Evolutionary conservation across 2,113 vertebrate species (phyloP), one percentile per base, ranked within the genome.

Genomic region (Pygoscelis antarcticus): DNA sequence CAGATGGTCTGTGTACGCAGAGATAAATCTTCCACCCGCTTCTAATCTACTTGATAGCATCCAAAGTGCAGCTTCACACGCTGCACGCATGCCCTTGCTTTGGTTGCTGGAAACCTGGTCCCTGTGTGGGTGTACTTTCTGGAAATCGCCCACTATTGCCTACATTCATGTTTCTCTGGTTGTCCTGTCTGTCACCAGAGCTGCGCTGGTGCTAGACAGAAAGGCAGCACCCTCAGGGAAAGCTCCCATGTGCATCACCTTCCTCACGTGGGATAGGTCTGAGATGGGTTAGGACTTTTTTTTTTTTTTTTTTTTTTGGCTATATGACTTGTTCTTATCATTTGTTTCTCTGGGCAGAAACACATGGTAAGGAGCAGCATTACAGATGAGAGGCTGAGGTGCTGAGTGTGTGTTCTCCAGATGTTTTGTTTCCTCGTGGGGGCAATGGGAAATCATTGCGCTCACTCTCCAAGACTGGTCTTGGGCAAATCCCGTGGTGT

Each of bases 161-260:
- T 22, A 23, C 29, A 34, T 51, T 65, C 5, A 3, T 7, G 18
- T 79, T 91, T 90, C 81, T 76, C 6, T 3, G 3, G 4, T 61
- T 65, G 23, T 52, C 49, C 34, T 72, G 21, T 49, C 49, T 76
- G 66, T 36, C 81, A 61, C 26, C 36, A 61, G 82, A 79, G 34
- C 44, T 90, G 27, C 1, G 3, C 44, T 61, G 52, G n/a, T 76
- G 60, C 46, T 49, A 44, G 74, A 61, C 44, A 66, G 54, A 91
- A 71, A 58, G 26, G 26, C 34, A 83, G 13, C 26, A 64, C 27
- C 26, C 54, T 61, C 51, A 42, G 40, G 27, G 46, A 77, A 85
- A 86, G 21, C 4, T 82, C 36, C 44, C 3, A 3, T 0, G 0
- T 54, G 29, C 25, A 61, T 36, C 40, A 18, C 47, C 70, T 46